A percentile compares a stretch with the other conserved stretches of the same genome.
Conservation (phyloP, 1,140 invertebrate genomes). For the Calliphora vicina region DNA sequence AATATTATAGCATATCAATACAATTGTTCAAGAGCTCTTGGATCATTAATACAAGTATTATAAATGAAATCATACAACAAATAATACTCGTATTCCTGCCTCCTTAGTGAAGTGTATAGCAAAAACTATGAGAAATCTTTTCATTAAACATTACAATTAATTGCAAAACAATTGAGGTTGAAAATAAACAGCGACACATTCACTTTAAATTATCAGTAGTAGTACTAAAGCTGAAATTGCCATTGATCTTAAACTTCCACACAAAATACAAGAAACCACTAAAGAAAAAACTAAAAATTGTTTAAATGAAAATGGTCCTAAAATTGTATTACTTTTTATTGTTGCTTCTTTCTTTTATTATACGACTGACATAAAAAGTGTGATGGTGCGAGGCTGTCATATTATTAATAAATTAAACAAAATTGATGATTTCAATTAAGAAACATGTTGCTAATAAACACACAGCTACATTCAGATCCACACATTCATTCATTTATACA, state of each 20-base stretch:
- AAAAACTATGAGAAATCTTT: neutral
- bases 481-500: neutral
- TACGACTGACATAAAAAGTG: neutral
- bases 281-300: no score
- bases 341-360: no score
- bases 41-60: no score
- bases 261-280: no score
- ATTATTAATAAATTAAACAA: conserved; percentile 43
- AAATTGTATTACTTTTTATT: no score
- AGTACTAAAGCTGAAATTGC: no score
- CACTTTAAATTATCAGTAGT: neutral
- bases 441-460: neutral
- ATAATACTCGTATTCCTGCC: no score
- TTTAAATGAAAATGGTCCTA: no score
- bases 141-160: neutral
- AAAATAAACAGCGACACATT: neutral
- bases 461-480: neutral
- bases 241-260: no score
- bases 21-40: no score
- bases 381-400: neutral
- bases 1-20: no score
- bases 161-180: neutral
- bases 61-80: neutral
- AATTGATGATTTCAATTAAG: conserved; percentile 61
- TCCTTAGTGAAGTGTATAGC: neutral